Percentiles rank a stretch among this genome's conserved stretches.
Conservation (phyloP, 64 coral and sea anemone genomes). For the Actinia tenebrosa region DNA sequence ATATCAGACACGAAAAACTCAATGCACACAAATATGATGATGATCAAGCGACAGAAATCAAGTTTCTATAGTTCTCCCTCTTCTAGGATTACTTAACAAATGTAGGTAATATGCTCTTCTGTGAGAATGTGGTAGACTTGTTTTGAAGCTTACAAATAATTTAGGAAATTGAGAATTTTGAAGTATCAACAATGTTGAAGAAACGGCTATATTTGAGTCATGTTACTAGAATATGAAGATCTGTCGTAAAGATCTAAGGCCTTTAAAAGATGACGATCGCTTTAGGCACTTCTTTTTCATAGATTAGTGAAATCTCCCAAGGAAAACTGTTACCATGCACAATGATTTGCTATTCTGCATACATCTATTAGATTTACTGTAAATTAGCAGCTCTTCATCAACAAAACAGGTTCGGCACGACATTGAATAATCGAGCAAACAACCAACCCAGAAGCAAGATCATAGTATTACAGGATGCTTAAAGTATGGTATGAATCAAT, state of each 20-base stretch:
- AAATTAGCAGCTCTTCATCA: background rate
- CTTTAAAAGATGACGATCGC: background rate
- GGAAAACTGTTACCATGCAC: background rate
- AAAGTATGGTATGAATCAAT: background rate
- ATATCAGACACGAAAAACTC: background rate
- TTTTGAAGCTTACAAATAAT: background rate
- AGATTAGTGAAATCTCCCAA: background rate
- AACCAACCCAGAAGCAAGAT: background rate
- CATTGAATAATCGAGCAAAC: background rate
- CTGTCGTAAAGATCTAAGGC: background rate
- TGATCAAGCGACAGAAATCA: background rate
- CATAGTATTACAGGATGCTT: background rate
- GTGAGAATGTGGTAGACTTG: background rate
- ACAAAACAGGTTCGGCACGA: constrained; percentile 3
- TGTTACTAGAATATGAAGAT: background rate
- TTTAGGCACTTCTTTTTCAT: background rate
- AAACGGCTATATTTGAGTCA: background rate
- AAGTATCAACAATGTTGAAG: background rate
- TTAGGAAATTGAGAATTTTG: background rate
- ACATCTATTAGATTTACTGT: background rate
- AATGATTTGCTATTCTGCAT: background rate
- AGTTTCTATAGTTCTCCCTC: background rate
- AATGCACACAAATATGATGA: background rate
- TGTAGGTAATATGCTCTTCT: background rate
- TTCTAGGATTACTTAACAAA: background rate